Conservation (phyloP, 2,113 vertebrate genomes). For the Gasterosteus nipponicus region DNA sequence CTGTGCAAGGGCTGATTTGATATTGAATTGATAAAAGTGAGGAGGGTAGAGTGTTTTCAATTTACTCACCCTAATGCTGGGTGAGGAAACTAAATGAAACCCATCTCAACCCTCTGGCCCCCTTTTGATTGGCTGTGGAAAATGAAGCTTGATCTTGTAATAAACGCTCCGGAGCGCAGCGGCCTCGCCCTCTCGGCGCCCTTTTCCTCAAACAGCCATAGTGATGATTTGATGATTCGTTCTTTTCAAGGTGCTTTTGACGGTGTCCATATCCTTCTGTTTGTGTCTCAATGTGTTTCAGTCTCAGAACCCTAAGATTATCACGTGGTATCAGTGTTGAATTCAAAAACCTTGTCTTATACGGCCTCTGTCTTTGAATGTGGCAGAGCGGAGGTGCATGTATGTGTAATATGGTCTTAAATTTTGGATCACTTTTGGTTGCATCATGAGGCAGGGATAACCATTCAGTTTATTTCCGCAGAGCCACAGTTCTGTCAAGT, state of each 20-base stretch:
- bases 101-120: constrained; percentile 59
- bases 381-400: constrained; percentile 81
- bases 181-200: constrained; percentile 51
- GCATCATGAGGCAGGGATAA: constrained; percentile 76
- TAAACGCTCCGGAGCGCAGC: constrained; percentile 55
- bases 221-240: constrained; percentile 83
- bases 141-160: constrained; percentile 62
- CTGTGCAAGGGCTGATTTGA: constrained; percentile 58
- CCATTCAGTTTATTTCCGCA: constrained; percentile 77
- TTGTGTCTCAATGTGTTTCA: constrained; percentile 71
- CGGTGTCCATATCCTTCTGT: constrained; percentile 66
- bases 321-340: constrained; percentile 79
- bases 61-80: constrained; percentile 61
- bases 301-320: constrained; percentile 71
- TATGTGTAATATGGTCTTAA: constrained; percentile 78
- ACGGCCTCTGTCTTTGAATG: constrained; percentile 78
- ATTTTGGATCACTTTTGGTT: constrained; percentile 75
- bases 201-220: constrained; percentile 70
- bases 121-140: constrained; percentile 66
- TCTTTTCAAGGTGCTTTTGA: constrained; percentile 78
- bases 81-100: constrained; percentile 68
- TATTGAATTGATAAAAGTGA: constrained; percentile 62
- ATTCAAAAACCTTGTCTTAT: constrained; percentile 72
- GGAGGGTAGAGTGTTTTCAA: constrained; percentile 63
- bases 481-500: constrained; percentile 77